These are phyloP conservation scores for Metacarcinus magister DNA, from an alignment of 2,888 invertebrate species.

Conservation along the genomic window DNA sequence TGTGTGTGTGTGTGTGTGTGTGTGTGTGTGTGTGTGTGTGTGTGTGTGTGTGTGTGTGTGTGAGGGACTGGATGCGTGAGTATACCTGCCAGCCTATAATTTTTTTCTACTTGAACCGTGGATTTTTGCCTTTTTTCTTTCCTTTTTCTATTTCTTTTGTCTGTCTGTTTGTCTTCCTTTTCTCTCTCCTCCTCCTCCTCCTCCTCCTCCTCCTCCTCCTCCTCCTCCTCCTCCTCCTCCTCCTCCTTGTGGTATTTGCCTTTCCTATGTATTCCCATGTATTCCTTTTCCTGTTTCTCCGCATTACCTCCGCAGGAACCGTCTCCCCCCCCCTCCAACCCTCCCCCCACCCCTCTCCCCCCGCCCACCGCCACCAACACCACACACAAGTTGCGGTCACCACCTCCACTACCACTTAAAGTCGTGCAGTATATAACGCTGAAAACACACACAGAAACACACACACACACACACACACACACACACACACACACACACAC, in stretches of 20 bases:
- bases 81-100: background rate
- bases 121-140: background rate
- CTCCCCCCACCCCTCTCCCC: background rate
- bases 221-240: constrained; percentile 26
- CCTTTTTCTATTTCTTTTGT: background rate
- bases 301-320: background rate
- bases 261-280: too few relatives aligned
- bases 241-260: background rate
- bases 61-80: too few relatives aligned
- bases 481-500: constrained; percentile 26
- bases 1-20: background rate
- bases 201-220: constrained; percentile 2
- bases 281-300: background rate
- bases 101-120: background rate
- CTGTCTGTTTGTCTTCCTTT: background rate
- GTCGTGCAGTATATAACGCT: background rate
- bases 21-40: background rate
- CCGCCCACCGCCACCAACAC: background rate
- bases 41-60: background rate
- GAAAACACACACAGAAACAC: background rate
- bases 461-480: constrained; percentile 26
- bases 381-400: background rate
- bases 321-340: background rate
- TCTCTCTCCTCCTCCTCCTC: background rate
- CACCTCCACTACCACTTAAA: constrained; percentile 3